Evolutionary conservation across 2,113 vertebrate genomes (phyloP).

Genomic region (Oncorhynchus clarkii): DNA sequence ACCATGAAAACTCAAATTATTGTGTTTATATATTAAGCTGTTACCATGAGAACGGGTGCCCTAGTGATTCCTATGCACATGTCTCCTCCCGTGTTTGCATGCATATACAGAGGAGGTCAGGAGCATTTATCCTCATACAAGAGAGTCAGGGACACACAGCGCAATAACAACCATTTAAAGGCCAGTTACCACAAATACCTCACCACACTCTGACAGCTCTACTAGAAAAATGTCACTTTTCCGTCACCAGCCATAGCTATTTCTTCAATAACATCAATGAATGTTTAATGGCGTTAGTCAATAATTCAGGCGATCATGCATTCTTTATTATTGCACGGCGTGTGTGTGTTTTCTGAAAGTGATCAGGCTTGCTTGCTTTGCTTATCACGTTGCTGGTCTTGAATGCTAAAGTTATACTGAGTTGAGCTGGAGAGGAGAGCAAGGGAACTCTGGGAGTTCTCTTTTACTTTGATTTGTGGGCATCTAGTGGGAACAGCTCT

Average conservation of each 20-base stretch:
- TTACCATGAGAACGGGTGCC: too few species aligned
- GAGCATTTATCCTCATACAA: neutral
- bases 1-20: too few species aligned
- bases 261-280: conserved; percentile 35
- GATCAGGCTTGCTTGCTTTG: neutral
- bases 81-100: neutral
- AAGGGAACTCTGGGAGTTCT: conserved; percentile 1
- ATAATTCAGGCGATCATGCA: conserved; percentile 54
- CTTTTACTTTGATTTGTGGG: neutral
- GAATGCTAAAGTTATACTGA: neutral
- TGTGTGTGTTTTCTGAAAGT: conserved; percentile 1
- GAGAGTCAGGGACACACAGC: neutral
- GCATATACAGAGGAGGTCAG: neutral
- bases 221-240: conserved; percentile 18
- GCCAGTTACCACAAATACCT: conserved; percentile 13
- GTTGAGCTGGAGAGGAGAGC: neutral
- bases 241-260: neutral
- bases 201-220: conserved; percentile 18
- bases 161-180: conserved; percentile 23
- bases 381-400: conserved; percentile 7
- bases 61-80: too few species aligned
- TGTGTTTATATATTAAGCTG: too few species aligned
- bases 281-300: conserved; percentile 43
- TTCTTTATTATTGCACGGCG: conserved; percentile 38
- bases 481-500: neutral